Conservation (phyloP, 2,797 vertebrate genomes). For the Miichthys miiuy region DNA sequence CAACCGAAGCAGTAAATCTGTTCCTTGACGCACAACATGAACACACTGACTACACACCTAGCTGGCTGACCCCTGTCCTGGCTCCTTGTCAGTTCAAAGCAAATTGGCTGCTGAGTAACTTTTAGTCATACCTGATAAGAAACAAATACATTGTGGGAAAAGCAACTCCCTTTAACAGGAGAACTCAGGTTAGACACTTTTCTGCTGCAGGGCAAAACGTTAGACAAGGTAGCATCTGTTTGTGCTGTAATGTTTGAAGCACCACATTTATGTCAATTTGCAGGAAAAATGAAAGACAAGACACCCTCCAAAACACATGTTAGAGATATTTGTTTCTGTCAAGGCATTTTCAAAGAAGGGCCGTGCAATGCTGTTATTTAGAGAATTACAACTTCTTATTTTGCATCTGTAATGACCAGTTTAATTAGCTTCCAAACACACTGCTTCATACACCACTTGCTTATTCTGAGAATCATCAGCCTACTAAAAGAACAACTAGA, state of each 20-base stretch:
- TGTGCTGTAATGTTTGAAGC: constrained; percentile 1
- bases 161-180: background rate
- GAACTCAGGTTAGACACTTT: background rate
- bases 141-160: background rate
- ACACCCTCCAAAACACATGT: background rate
- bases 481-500: constrained; percentile 1
- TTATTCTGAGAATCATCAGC: background rate
- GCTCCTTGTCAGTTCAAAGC: constrained; percentile 11
- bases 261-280: constrained; percentile 13
- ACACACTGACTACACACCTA: background rate
- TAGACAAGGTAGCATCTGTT: constrained; percentile 16
- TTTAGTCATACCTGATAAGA: background rate
- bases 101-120: constrained; percentile 16
- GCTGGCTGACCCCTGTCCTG: constrained; percentile 13
- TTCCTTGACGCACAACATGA: background rate
- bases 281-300: background rate
- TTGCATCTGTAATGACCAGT: background rate
- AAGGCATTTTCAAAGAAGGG: background rate
- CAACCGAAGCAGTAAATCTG: background rate
- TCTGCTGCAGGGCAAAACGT: constrained; percentile 6
- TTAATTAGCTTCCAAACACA: background rate
- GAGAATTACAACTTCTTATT: constrained; percentile 1
- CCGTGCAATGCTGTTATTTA: background rate
- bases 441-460: background rate
- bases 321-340: background rate